Evolutionary conservation across 2,888 invertebrate species (phyloP).

Genomic region (Liodrosophila aerea): DNA sequence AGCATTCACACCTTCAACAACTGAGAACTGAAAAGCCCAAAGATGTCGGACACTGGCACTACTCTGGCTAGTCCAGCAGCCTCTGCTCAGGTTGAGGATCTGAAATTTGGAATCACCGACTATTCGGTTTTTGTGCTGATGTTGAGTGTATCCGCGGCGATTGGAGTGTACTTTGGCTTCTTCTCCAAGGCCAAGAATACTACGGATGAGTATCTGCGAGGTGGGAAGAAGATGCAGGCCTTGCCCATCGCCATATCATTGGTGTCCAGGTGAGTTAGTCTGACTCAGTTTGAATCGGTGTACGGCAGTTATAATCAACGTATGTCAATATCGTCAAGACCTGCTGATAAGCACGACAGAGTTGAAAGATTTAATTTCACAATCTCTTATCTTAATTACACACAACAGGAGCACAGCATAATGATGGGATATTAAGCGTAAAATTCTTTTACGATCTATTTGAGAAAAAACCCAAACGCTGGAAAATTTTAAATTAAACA

Average conservation of each 20-base stretch:
- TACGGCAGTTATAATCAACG: constrained; percentile 3
- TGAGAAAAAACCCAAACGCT: too few relatives aligned
- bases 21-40: background rate
- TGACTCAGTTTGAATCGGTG: constrained; percentile 12
- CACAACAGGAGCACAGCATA: constrained; percentile 1
- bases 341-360: too few relatives aligned
- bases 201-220: constrained; percentile 85
- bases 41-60: constrained; percentile 29
- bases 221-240: constrained; percentile 84
- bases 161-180: constrained; percentile 85
- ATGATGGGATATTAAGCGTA: background rate
- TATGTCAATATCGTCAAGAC: background rate
- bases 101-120: constrained; percentile 81
- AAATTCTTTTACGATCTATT: too few relatives aligned
- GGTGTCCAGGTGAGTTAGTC: constrained; percentile 82
- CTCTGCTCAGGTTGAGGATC: constrained; percentile 30
- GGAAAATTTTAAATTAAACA: background rate
- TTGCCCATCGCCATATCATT: constrained; percentile 86
- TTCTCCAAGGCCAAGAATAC: constrained; percentile 83
- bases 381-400: constrained; percentile 14
- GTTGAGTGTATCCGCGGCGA: constrained; percentile 84
- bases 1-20: background rate
- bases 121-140: constrained; percentile 84
- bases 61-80: constrained; percentile 31
- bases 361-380: background rate